These are phyloP conservation scores for Drosophila multiciliata DNA, from an alignment of 2,888 invertebrate species.

Conservation along the genomic window DNA sequence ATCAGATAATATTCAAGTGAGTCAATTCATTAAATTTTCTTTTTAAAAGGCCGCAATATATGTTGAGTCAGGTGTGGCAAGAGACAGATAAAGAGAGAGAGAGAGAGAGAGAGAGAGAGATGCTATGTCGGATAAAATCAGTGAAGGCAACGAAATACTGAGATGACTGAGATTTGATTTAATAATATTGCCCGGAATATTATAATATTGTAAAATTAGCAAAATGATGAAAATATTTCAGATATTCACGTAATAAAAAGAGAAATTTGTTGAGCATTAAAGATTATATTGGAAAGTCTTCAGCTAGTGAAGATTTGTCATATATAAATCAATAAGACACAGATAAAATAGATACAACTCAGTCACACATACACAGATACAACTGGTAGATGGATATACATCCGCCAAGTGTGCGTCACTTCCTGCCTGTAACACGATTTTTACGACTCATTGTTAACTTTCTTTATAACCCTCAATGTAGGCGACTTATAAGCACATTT, in stretches of 20 bases:
- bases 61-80: conserved; percentile 3
- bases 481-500: conserved; percentile 15
- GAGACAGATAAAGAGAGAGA: background rate
- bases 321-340: background rate
- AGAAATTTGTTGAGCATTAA: background rate
- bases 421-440: conserved; percentile 33
- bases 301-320: background rate
- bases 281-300: background rate
- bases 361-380: background rate
- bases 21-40: conserved; percentile 34
- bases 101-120: background rate
- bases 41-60: conserved; percentile 32
- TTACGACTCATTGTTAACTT: conserved; percentile 21
- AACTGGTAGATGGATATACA: background rate
- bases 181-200: too few species aligned
- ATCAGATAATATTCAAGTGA: conserved; percentile 25
- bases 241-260: background rate
- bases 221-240: background rate
- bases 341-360: background rate
- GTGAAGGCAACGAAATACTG: too few species aligned
- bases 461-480: conserved; percentile 7
- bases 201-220: background rate
- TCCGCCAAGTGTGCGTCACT: conserved; percentile 37
- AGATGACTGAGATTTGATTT: background rate
- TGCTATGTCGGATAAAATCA: background rate